These are phyloP conservation scores for Anthophora plumipes DNA, from an alignment of 2,888 invertebrate species.

Conservation along the genomic window DNA sequence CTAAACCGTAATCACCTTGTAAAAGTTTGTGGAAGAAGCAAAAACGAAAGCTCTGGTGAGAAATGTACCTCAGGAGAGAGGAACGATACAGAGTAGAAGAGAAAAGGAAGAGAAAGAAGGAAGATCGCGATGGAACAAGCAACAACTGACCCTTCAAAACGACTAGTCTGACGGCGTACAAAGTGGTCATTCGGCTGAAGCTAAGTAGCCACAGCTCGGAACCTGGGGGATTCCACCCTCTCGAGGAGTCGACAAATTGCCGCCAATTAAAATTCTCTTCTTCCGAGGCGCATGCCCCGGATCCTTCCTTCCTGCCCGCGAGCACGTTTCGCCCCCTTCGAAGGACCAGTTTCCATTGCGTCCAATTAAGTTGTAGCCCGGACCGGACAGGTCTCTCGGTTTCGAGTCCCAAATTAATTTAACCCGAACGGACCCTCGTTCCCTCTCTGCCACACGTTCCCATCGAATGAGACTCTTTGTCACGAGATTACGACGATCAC, in stretches of 20 bases:
- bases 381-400: constrained; percentile 55
- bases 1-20: background rate
- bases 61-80: background rate
- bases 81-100: background rate
- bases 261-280: constrained; percentile 79
- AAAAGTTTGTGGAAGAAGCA: background rate
- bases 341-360: constrained; percentile 76
- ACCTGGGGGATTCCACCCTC: constrained; percentile 57
- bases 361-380: constrained; percentile 83
- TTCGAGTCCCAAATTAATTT: constrained; percentile 64
- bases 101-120: background rate
- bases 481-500: constrained; percentile 54
- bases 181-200: constrained; percentile 57
- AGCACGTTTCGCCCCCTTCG: constrained; percentile 41
- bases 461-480: constrained; percentile 50
- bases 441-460: constrained; percentile 13
- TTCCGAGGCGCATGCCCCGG: constrained; percentile 63
- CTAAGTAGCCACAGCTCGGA: constrained; percentile 54
- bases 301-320: constrained; percentile 44
- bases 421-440: constrained; percentile 34
- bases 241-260: constrained; percentile 74
- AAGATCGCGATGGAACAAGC: constrained; percentile 16
- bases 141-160: constrained; percentile 26
- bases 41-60: background rate
- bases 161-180: constrained; percentile 55